Evolutionary conservation across 2,113 vertebrate genomes (phyloP), one percentile per base, ranked within the genome.

Genomic region (Dolichallabes microphthalmus): DNA sequence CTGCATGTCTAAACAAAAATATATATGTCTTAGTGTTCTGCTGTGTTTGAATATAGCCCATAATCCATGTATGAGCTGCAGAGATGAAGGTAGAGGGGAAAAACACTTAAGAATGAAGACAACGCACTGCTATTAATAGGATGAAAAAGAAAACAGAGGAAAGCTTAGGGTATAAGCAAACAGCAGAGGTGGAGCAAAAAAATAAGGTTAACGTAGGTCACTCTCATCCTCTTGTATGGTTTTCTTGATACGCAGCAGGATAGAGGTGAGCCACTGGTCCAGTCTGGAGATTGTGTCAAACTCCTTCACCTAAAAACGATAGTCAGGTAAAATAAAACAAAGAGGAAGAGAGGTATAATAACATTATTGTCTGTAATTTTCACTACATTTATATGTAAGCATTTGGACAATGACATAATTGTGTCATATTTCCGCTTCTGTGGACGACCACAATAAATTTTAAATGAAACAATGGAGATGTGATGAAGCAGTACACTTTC

Each of bases 201-300:
- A 85, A 82, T 84, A 17, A 35, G 50, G 25, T 32, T 93, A 95
- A 88, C 94, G 92, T 3, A 98, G 95, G 90, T 97, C 96, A 1
- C 95, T 97, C 81, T 95, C 97, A 0, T 97, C 96, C 1, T 95
- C 96, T 85, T 97, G 96, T 92, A 98, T 96, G 35, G 96, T 97
- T 88, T 98, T 98, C 88, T 98, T 98, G 92, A 98, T 98, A 83
- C 97, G 97, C 55, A 98, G 96, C 82, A 98, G 91, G 97, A 98
- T 98, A 83, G 97, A 98, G 0, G 97, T 98, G 60, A 98, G 96
- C 97, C 97, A 98, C 92, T 98, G 97, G 87, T 98, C 97, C 94
- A 98, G 87, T 80, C 97, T 95, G 0, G 97, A 98, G 86, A 98
- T 97, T 0, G 96, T 96, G 87, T 98, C 97, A 6, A 94, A 98